Conservation (phyloP, 2,888 invertebrate species). For the Pristionchus maxplancki region DNA sequence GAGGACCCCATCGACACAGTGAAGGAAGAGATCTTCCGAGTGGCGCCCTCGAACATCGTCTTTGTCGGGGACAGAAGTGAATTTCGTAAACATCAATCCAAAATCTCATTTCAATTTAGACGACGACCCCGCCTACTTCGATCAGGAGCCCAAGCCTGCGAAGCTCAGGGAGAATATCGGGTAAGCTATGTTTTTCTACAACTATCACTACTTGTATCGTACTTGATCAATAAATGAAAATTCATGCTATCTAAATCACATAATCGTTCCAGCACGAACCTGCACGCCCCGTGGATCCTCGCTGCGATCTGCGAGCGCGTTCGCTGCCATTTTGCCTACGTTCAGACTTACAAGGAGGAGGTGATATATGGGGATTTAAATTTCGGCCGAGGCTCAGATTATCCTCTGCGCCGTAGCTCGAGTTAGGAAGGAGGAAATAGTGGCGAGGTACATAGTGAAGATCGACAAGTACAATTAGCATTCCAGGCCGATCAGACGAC, state of each 20-base stretch:
- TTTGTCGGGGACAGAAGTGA: neutral
- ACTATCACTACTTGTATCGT: neutral
- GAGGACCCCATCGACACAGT: neutral
- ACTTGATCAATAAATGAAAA: too few relatives aligned
- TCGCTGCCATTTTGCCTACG: slow-evolving; percentile 19
- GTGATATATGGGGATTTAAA: neutral
- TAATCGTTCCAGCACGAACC: slow-evolving; percentile 13
- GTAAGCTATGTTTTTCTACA: neutral
- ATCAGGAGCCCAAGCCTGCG: slow-evolving; percentile 39
- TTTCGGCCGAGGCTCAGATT: neutral
- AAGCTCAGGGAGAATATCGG: slow-evolving; percentile 23
- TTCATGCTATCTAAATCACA: neutral
- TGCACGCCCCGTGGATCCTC: slow-evolving; percentile 48
- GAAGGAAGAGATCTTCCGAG: slow-evolving; percentile 17
- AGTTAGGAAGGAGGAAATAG: too few relatives aligned
- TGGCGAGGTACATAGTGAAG: too few relatives aligned
- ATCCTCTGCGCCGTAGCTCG: too few relatives aligned
- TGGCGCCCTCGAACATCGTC: slow-evolving; percentile 26
- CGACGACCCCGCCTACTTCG: neutral
- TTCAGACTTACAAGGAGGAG: neutral
- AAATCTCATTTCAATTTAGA: neutral
- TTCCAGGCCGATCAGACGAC: neutral
- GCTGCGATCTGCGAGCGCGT: slow-evolving; percentile 34
- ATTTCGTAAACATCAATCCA: neutral
- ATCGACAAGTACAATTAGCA: neutral